A percentile compares a stretch with the other conserved stretches of the same genome.
Conservation (phyloP, 2,888 invertebrate genomes). For the Euphydryas editha region DNA sequence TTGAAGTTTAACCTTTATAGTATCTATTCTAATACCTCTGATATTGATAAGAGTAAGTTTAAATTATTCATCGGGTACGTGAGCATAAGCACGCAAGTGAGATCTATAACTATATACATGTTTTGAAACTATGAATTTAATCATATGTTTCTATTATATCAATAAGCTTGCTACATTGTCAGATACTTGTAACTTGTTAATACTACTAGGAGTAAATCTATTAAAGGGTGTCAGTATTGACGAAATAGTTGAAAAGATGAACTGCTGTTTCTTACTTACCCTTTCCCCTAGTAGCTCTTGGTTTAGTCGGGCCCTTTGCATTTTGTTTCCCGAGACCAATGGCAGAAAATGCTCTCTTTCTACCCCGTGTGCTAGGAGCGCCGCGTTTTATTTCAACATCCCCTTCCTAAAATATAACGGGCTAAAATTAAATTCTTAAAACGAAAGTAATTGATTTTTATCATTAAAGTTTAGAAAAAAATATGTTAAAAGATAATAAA, state of each 20-base stretch:
- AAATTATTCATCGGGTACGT: background rate
- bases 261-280: slow-evolving; percentile 50
- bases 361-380: slow-evolving; percentile 62
- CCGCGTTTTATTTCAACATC: slow-evolving; percentile 50
- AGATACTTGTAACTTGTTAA: background rate
- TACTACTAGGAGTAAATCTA: background rate
- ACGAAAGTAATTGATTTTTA: too few species aligned
- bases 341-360: slow-evolving; percentile 68
- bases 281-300: slow-evolving; percentile 59
- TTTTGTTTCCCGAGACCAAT: slow-evolving; percentile 59
- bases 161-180: background rate
- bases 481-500: too few species aligned
- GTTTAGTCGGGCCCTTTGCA: slow-evolving; percentile 53
- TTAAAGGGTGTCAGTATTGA: background rate
- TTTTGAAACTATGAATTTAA: background rate
- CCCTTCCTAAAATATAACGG: slow-evolving; percentile 43
- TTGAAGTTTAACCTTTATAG: background rate
- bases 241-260: background rate
- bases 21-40: background rate
- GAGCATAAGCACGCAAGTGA: background rate
- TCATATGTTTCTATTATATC: background rate
- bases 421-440: background rate
- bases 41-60: slow-evolving; percentile 1
- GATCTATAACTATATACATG: background rate
- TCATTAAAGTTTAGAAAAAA: too few species aligned